A percentile compares a stretch with the other conserved stretches of the same genome.
Evolutionary conservation across 2,888 invertebrate species (phyloP).

Genomic region (Synanthedon formicaeformis): DNA sequence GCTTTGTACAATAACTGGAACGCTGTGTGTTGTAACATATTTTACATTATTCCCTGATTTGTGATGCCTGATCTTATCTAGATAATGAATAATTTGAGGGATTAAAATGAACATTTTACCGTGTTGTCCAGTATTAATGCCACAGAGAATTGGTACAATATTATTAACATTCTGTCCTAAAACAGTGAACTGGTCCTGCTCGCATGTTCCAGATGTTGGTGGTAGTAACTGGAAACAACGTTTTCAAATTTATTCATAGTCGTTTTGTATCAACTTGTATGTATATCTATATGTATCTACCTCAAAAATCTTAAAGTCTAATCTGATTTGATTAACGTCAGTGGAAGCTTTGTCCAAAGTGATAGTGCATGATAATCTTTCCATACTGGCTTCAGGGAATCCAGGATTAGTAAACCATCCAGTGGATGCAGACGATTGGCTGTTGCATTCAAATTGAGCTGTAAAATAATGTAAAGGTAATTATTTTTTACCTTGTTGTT

Average conservation of each 20-base stretch:
- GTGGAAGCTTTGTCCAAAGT: slow-evolving; percentile 72
- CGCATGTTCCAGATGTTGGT: slow-evolving; percentile 77
- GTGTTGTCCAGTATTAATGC: slow-evolving; percentile 81
- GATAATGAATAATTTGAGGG: too few relatives aligned
- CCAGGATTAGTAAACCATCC: slow-evolving; percentile 81
- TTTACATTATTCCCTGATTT: too few relatives aligned
- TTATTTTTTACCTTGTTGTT: too few relatives aligned
- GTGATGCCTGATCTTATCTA: too few relatives aligned
- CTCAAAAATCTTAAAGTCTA: slow-evolving; percentile 79
- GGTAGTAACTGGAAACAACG: slow-evolving; percentile 69
- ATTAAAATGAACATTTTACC: slow-evolving; percentile 48
- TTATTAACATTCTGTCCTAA: slow-evolving; percentile 78
- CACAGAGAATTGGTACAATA: slow-evolving; percentile 78
- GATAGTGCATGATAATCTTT: slow-evolving; percentile 74
- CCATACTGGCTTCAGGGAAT: slow-evolving; percentile 71
- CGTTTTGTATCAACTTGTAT: background rate
- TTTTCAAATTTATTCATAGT: background rate
- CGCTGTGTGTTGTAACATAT: too few relatives aligned
- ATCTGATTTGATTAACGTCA: slow-evolving; percentile 75
- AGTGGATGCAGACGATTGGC: slow-evolving; percentile 68
- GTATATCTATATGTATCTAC: slow-evolving; percentile 33
- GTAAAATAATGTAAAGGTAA: slow-evolving; percentile 5
- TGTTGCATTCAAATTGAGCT: slow-evolving; percentile 79
- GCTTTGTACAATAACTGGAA: too few relatives aligned
- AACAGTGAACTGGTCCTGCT: slow-evolving; percentile 77